phyloP scores from a whole-genome alignment of 2,888 invertebrate species.

The Philereme vetulata region DNA sequence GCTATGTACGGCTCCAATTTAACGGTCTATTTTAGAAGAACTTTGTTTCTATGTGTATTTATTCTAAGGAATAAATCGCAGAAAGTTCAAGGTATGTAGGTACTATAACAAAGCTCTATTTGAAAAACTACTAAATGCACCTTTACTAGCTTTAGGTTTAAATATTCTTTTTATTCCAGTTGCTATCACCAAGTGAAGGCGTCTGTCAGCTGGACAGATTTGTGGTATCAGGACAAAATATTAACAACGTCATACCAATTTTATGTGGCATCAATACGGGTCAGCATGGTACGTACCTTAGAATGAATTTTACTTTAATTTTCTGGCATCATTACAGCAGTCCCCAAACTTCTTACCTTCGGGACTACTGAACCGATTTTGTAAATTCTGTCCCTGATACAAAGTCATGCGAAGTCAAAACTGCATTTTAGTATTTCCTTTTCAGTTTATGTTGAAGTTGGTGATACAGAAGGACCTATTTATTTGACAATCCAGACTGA shows the following conservation, averaged over 20 bases:
- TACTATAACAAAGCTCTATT: too few relatives aligned
- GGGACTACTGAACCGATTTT: too few relatives aligned
- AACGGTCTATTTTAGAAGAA: too few relatives aligned
- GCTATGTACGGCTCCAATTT: too few relatives aligned
- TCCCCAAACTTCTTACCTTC: too few relatives aligned
- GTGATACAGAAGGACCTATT: constrained; percentile 85
- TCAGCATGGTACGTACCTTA: constrained; percentile 85
- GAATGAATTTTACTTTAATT: not conserved
- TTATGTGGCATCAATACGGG: constrained; percentile 91
- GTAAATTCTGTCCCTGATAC: too few relatives aligned
- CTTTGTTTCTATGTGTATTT: too few relatives aligned
- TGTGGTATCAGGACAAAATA: constrained; percentile 87
- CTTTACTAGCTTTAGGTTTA: not conserved
- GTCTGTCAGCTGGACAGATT: constrained; percentile 88
- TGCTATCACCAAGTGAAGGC: constrained; percentile 87
- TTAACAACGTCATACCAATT: constrained; percentile 87
- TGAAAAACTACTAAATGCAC: too few relatives aligned
- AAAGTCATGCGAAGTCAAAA: too few relatives aligned
- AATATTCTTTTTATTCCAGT: constrained; percentile 65
- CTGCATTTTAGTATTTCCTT: constrained; percentile 27
- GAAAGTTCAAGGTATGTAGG: too few relatives aligned
- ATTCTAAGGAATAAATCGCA: too few relatives aligned
- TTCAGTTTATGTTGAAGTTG: constrained; percentile 89
- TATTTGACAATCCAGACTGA: constrained; percentile 86
- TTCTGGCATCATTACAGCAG: not conserved